phyloP scores from a whole-genome alignment of 2,113 vertebrate species.

The Murina feae region DNA sequence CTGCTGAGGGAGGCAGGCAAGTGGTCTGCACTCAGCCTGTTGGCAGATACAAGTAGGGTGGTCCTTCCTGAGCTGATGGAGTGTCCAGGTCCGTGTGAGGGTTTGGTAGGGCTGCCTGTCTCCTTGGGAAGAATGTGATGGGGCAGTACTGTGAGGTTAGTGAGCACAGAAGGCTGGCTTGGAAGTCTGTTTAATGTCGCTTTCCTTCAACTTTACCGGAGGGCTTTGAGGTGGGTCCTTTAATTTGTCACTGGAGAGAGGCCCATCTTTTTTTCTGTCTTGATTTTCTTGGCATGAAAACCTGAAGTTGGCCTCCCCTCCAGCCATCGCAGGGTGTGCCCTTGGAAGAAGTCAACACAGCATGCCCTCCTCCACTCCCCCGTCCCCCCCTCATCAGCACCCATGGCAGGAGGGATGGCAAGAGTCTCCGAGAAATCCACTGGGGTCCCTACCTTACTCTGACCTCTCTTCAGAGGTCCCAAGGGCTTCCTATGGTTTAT shows the following conservation, averaged over 20 bases:
- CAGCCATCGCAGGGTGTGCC: background rate
- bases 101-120: background rate
- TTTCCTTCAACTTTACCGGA: background rate
- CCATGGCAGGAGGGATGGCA: too few species aligned
- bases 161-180: background rate
- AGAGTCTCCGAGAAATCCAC: too few species aligned
- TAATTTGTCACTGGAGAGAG: background rate
- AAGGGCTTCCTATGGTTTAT: background rate
- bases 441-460: background rate
- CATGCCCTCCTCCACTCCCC: too few species aligned
- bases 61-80: rapidly evolving
- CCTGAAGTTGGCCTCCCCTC: background rate
- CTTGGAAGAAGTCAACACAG: background rate
- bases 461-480: background rate
- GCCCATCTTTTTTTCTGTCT: background rate
- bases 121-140: background rate
- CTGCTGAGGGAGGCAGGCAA: background rate
- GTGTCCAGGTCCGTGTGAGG: background rate
- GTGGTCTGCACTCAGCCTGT: background rate
- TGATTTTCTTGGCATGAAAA: background rate
- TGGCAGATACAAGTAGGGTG: background rate
- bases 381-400: too few species aligned
- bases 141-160: background rate
- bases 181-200: background rate
- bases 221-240: background rate